Percentiles rank a stretch among this genome's conserved stretches.
Evolutionary conservation across 2,888 invertebrate species (phyloP).

Genomic region (Blera fallax): DNA sequence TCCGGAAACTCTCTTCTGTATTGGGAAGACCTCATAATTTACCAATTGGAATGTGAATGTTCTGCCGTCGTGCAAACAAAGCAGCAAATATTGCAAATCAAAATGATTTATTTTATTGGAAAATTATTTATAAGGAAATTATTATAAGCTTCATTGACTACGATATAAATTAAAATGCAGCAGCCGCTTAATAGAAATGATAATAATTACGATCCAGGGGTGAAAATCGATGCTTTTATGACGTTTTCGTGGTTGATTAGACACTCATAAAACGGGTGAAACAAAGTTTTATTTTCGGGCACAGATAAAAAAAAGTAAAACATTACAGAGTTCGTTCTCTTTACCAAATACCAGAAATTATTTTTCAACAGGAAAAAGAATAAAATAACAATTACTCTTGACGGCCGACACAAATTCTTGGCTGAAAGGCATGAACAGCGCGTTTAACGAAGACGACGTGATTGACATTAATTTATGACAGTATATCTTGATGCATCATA

Average conservation of each 20-base stretch:
- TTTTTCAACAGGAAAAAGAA: background rate
- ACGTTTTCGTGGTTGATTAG: conserved; percentile 42
- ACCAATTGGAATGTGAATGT: conserved; percentile 36
- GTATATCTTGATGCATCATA: conserved; percentile 25
- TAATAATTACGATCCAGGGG: conserved; percentile 33
- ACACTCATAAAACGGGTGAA: conserved; percentile 6
- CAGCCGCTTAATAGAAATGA: conserved; percentile 31
- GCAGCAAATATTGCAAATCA: conserved; percentile 55
- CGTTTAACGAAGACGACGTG: conserved; percentile 37
- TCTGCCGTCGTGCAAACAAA: conserved; percentile 45
- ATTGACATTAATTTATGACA: conserved; percentile 42
- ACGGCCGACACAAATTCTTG: conserved; percentile 28
- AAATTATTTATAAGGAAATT: conserved; percentile 68
- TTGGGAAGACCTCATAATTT: conserved; percentile 58
- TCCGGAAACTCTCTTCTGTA: conserved; percentile 59
- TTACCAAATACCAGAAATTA: background rate
- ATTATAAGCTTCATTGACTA: conserved; percentile 63
- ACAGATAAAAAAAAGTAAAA: background rate
- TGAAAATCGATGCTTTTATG: conserved; percentile 26
- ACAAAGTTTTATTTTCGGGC: background rate
- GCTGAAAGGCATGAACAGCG: conserved; percentile 28
- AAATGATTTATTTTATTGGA: conserved; percentile 70
- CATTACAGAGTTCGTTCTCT: background rate
- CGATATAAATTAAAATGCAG: conserved; percentile 45
- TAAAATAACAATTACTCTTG: conserved; percentile 3